Evolutionary conservation across 2,888 invertebrate genomes (phyloP).

Genomic region (Portevinia maculata): DNA sequence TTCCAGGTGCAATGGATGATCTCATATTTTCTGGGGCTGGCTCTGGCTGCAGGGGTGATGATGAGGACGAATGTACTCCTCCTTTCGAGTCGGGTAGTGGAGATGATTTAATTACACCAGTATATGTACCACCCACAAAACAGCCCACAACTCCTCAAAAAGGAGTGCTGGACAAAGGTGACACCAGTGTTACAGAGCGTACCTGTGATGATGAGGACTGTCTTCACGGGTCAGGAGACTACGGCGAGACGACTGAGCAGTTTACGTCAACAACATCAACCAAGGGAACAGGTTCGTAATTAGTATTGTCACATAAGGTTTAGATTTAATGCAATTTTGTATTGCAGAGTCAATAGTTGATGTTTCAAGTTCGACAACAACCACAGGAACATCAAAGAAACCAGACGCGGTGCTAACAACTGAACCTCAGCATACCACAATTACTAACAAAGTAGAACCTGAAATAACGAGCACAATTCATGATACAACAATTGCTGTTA

Average conservation of each 20-base stretch:
- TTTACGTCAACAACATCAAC: slow-evolving; percentile 84
- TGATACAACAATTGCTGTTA: slow-evolving; percentile 77
- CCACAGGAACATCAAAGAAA: slow-evolving; percentile 73
- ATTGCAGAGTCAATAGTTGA: slow-evolving; percentile 72
- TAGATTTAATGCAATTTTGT: not conserved
- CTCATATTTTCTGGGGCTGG: slow-evolving; percentile 96
- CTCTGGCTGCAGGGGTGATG: slow-evolving; percentile 94
- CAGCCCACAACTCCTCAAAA: slow-evolving; percentile 85
- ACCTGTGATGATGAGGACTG: slow-evolving; percentile 95
- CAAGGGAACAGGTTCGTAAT: slow-evolving; percentile 83
- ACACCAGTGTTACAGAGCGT: slow-evolving; percentile 80
- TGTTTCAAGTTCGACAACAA: slow-evolving; percentile 75
- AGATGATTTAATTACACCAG: slow-evolving; percentile 96
- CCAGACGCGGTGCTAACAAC: slow-evolving; percentile 83
- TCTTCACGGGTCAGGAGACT: slow-evolving; percentile 90
- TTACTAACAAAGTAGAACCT: slow-evolving; percentile 77
- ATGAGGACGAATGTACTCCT: slow-evolving; percentile 95
- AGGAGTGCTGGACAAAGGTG: slow-evolving; percentile 76
- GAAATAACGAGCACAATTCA: slow-evolving; percentile 76
- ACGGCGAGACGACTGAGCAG: slow-evolving; percentile 88
- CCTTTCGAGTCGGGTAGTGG: slow-evolving; percentile 92
- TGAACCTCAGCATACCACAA: slow-evolving; percentile 83
- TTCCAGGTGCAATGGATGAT: slow-evolving; percentile 91
- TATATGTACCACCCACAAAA: slow-evolving; percentile 92
- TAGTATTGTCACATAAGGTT: not conserved